A percentile compares a stretch with the other conserved stretches of the same genome.
These are phyloP conservation scores for Panopea generosa DNA, from an alignment of 2,888 invertebrate genomes.

Conservation along the genomic window DNA sequence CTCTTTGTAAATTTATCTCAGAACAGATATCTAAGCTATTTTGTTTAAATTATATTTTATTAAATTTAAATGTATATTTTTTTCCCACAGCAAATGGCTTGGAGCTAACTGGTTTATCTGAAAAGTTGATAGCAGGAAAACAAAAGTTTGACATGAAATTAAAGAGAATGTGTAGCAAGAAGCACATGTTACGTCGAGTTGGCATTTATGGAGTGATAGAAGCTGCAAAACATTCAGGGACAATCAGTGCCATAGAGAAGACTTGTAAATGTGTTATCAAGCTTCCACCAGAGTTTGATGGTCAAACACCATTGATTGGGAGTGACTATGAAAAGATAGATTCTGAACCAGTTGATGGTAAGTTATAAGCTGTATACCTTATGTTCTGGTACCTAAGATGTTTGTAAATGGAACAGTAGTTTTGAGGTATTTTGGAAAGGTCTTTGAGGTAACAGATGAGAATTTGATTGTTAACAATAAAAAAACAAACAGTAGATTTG, in stretches of 20 bases:
- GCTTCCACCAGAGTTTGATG: slow-evolving; percentile 52
- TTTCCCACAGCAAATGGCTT: slow-evolving; percentile 46
- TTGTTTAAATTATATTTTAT: too few species aligned
- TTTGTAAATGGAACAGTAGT: too few species aligned
- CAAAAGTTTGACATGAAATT: slow-evolving; percentile 48
- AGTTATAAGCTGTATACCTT: not conserved
- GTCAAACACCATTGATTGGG: not conserved
- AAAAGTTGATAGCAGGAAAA: slow-evolving; percentile 49
- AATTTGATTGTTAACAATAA: too few species aligned
- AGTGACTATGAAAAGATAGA: slow-evolving; percentile 12
- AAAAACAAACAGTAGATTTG: too few species aligned
- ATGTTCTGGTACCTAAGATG: too few species aligned
- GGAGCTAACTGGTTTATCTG: slow-evolving; percentile 48
- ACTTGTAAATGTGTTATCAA: slow-evolving; percentile 52
- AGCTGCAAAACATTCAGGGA: slow-evolving; percentile 39
- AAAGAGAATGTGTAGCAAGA: slow-evolving; percentile 51
- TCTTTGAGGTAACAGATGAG: too few species aligned
- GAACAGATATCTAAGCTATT: too few species aligned
- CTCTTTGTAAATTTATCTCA: too few species aligned
- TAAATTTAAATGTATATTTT: not conserved
- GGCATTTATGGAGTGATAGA: slow-evolving; percentile 48
- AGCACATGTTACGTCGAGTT: slow-evolving; percentile 35
- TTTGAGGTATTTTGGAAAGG: too few species aligned
- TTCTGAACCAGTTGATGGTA: slow-evolving; percentile 24
- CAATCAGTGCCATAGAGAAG: slow-evolving; percentile 50